Conservation (phyloP, 2,113 vertebrate species). For the Capra hircus region DNA sequence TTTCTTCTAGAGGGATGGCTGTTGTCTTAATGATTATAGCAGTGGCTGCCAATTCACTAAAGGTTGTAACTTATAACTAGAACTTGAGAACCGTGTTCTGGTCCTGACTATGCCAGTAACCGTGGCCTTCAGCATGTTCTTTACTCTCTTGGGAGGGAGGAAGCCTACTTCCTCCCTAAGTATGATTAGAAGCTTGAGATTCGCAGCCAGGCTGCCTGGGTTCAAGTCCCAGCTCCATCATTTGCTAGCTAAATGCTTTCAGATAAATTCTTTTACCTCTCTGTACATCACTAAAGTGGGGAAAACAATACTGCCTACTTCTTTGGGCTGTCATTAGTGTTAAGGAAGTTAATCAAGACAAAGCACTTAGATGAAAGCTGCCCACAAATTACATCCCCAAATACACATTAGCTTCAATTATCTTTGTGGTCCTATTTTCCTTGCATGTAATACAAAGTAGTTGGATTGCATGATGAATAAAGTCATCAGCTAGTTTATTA, state of each 20-base stretch:
- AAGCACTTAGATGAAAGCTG: neutral
- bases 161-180: neutral
- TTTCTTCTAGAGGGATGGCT: neutral
- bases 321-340: neutral
- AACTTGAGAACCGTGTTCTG: neutral
- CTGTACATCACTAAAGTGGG: neutral
- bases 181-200: neutral
- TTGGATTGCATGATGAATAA: neutral
- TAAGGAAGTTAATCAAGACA: conserved; percentile 15
- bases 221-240: neutral
- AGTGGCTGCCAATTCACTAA: neutral
- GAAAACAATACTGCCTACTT: neutral
- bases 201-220: neutral
- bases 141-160: neutral
- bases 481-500: neutral
- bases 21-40: neutral
- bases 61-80: neutral
- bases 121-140: neutral
- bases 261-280: neutral
- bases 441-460: neutral
- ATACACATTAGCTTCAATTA: neutral
- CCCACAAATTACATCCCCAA: neutral
- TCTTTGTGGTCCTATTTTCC: neutral
- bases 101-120: neutral
- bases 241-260: neutral